Conservation (phyloP, 2,113 vertebrate species). For the Probosciger aterrimus region DNA sequence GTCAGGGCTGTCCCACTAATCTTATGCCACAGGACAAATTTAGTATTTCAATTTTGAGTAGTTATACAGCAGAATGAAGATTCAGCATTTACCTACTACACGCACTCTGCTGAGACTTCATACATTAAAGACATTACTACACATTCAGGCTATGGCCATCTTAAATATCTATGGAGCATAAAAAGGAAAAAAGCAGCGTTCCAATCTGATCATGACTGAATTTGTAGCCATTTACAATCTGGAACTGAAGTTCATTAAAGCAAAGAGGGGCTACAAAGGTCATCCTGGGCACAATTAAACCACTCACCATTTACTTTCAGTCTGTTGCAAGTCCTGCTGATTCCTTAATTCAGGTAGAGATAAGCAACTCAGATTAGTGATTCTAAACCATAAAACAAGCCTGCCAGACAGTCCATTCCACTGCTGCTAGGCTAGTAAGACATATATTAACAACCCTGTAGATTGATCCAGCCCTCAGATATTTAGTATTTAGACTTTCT, state of each 20-base stretch:
- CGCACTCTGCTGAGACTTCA: background rate
- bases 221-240: background rate
- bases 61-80: background rate
- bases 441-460: background rate
- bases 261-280: background rate
- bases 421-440: background rate
- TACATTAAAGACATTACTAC: background rate
- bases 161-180: background rate
- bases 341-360: background rate
- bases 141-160: background rate
- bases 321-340: background rate
- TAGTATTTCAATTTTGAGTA: background rate
- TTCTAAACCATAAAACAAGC: background rate
- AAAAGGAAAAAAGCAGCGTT: background rate
- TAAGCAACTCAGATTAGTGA: background rate
- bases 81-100: background rate
- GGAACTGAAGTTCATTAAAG: background rate
- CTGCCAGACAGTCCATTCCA: background rate
- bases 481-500: background rate
- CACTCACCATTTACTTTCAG: background rate
- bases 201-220: background rate
- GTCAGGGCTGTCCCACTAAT: accelerated
- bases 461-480: background rate
- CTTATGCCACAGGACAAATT: background rate
- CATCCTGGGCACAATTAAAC: background rate